phyloP scores from a whole-genome alignment of 2,888 invertebrate species.

The Spilosoma lubricipeda region DNA sequence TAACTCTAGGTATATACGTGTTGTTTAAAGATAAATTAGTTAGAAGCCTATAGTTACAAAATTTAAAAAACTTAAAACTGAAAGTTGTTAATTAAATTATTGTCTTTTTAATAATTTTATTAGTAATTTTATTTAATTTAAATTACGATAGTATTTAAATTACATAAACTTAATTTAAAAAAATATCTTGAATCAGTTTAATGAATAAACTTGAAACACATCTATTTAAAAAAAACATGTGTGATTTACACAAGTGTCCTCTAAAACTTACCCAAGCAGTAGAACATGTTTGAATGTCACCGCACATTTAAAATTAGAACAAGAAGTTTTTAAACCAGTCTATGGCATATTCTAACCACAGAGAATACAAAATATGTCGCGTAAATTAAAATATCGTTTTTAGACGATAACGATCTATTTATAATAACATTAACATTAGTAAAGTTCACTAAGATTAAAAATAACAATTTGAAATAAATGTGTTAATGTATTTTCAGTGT shows the following conservation, averaged over 20 bases:
- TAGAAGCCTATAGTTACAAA: not conserved
- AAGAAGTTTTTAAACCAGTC: conserved; percentile 26
- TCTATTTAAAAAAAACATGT: not conserved
- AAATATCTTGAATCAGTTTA: not conserved
- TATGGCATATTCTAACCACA: conserved; percentile 32
- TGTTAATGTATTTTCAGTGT: too few relatives aligned
- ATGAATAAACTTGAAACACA: not conserved
- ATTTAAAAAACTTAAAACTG: not conserved
- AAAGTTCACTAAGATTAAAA: not conserved
- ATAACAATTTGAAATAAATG: not conserved
- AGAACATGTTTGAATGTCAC: conserved; percentile 27
- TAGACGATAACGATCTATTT: not conserved
- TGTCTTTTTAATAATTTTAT: too few relatives aligned
- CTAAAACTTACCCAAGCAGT: not conserved
- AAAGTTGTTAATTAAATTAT: too few relatives aligned
- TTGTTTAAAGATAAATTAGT: not conserved
- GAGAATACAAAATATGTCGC: conserved; percentile 20
- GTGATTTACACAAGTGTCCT: conserved; percentile 10
- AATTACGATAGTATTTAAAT: too few relatives aligned
- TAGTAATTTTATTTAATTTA: too few relatives aligned
- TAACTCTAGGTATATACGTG: not conserved
- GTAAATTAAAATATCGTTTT: not conserved
- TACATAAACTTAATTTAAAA: too few relatives aligned
- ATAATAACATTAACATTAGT: not conserved
- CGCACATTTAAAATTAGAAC: conserved; percentile 42